A percentile compares a stretch with the other conserved stretches of the same genome.
These are phyloP conservation scores for Volucella inanis DNA, from an alignment of 2,888 invertebrate genomes.

Conservation along the genomic window DNA sequence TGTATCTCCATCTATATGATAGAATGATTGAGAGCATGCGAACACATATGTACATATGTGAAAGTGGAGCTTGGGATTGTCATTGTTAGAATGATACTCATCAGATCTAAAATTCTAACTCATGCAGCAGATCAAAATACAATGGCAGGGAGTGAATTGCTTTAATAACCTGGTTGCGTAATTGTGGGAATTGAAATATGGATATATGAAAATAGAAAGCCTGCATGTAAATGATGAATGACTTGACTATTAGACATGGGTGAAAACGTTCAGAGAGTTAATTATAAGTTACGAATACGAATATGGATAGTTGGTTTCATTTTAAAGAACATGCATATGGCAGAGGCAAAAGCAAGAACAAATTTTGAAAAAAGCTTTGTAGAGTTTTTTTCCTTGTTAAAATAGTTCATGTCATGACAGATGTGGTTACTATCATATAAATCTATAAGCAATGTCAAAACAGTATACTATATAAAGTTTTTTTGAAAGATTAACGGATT, in stretches of 20 bases:
- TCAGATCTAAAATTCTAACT: conserved; percentile 13
- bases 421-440: too few species aligned
- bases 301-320: too few species aligned
- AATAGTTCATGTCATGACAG: too few species aligned
- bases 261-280: conserved; percentile 26
- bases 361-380: too few species aligned
- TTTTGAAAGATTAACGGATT: too few species aligned
- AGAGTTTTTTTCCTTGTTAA: too few species aligned
- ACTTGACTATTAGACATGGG: conserved; percentile 15
- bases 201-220: conserved; percentile 39
- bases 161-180: conserved; percentile 30
- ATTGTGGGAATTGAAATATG: conserved; percentile 57
- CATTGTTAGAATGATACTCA: neutral
- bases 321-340: too few species aligned
- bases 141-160: conserved; percentile 14
- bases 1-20: neutral
- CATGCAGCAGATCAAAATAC: conserved; percentile 1
- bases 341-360: too few species aligned
- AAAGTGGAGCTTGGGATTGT: neutral
- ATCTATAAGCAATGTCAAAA: too few species aligned
- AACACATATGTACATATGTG: neutral
- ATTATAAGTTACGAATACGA: conserved; percentile 3
- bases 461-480: too few species aligned
- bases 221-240: conserved; percentile 41
- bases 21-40: too few species aligned